Conservation (phyloP, 2,797 vertebrate genomes). For the Smutsia gigantea region DNA sequence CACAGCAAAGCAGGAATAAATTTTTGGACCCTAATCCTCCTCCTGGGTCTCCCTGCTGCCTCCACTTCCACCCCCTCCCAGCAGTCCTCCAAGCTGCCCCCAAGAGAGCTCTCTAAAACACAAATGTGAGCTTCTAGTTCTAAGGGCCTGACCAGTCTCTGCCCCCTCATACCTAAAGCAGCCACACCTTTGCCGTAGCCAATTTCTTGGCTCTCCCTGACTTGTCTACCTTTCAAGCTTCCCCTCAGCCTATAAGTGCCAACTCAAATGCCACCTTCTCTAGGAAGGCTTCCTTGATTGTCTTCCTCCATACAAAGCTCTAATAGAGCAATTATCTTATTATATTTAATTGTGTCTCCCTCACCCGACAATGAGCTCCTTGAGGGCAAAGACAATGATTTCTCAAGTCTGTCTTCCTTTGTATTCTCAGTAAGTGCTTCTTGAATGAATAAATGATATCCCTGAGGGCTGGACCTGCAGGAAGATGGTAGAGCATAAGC, state of each 20-base stretch:
- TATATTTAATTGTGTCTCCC: conserved; percentile 14
- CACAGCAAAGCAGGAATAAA: background rate
- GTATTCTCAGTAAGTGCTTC: background rate
- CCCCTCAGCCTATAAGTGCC: background rate
- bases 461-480: background rate
- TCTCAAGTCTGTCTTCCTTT: conserved; percentile 7
- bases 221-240: background rate
- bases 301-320: conserved; percentile 29
- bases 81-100: background rate
- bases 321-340: conserved; percentile 50
- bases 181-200: background rate
- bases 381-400: conserved; percentile 38
- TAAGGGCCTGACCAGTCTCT: background rate
- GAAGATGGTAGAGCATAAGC: background rate
- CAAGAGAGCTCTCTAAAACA: background rate
- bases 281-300: conserved; percentile 40
- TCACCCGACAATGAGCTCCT: conserved; percentile 36
- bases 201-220: background rate
- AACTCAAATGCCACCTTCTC: background rate
- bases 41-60: background rate
- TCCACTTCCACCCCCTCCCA: background rate
- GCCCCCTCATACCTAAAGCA: background rate
- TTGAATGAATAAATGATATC: background rate
- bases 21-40: background rate
- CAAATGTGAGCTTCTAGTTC: background rate